phyloP scores from a whole-genome alignment of 1,140 invertebrate genomes.

The Drosophila pallidifrons region DNA sequence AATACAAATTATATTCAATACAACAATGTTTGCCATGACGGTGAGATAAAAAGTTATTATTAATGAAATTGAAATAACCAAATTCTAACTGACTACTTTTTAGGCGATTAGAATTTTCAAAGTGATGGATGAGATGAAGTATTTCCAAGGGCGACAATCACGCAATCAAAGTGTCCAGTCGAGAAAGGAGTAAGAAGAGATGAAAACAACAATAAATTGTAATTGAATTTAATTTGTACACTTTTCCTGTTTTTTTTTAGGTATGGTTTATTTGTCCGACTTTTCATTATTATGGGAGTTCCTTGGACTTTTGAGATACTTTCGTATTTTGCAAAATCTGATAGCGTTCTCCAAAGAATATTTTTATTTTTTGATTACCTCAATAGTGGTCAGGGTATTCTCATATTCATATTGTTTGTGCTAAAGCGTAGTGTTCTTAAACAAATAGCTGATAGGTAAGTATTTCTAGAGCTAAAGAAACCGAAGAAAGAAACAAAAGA shows the following conservation, averaged over 20 bases:
- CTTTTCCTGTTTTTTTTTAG: constrained; percentile 78
- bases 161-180: constrained; percentile 34
- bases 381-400: constrained; percentile 85
- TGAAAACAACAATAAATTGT: not conserved
- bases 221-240: not conserved
- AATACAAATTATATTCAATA: constrained; percentile 88
- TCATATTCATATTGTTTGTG: constrained; percentile 88
- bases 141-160: constrained; percentile 13
- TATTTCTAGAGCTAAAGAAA: not conserved
- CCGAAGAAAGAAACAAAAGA: not conserved
- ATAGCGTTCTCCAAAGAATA: constrained; percentile 71
- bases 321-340: constrained; percentile 37
- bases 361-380: constrained; percentile 85
- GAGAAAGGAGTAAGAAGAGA: constrained; percentile 46
- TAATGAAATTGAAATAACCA: not conserved
- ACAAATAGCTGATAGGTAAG: constrained; percentile 54
- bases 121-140: constrained; percentile 84
- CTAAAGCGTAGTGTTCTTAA: constrained; percentile 57
- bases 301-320: constrained; percentile 90
- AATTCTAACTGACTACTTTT: not conserved
- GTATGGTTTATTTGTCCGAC: constrained; percentile 88
- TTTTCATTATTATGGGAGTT: constrained; percentile 91
- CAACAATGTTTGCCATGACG: constrained; percentile 89
- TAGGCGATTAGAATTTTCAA: constrained; percentile 85
- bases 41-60: not conserved